Percentiles rank a stretch among this genome's conserved stretches.
Conservation (phyloP, 2,797 vertebrate genomes). For the Chromobotia macracanthus region DNA sequence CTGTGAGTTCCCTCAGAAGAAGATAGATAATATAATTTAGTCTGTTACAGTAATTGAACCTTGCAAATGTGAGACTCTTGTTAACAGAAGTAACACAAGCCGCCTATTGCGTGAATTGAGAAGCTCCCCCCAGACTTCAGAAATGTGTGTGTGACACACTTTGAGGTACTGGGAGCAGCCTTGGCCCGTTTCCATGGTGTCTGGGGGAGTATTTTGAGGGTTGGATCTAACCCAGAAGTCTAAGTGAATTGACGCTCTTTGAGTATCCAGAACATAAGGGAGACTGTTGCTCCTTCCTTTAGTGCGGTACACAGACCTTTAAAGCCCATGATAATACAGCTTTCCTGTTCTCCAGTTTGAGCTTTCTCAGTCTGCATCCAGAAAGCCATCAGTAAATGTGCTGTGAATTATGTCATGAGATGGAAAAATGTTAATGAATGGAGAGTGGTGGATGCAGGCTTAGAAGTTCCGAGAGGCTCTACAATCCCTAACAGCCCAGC, state of each 20-base stretch:
- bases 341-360: constrained; percentile 32
- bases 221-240: constrained; percentile 24
- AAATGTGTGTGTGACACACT: constrained; percentile 17
- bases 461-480: constrained; percentile 25
- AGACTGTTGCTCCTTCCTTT: constrained; percentile 22
- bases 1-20: background rate
- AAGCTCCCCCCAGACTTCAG: background rate
- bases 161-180: constrained; percentile 37
- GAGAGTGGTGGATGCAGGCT: constrained; percentile 25
- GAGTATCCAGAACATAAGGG: constrained; percentile 16
- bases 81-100: constrained; percentile 22
- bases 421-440: constrained; percentile 38
- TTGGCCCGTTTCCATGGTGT: constrained; percentile 29
- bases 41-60: constrained; percentile 26
- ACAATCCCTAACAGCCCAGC: constrained; percentile 55
- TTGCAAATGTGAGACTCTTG: constrained; percentile 25
- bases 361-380: constrained; percentile 7
- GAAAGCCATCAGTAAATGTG: background rate
- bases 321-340: background rate
- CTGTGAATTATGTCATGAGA: background rate
- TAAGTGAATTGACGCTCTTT: constrained; percentile 21
- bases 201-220: constrained; percentile 32
- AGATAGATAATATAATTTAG: background rate
- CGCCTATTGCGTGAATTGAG: constrained; percentile 12
- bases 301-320: constrained; percentile 14